Percentiles rank a stretch among this genome's conserved stretches.
Conservation (phyloP, 2,888 invertebrate species). For the Lasioglossum leucozonium region DNA sequence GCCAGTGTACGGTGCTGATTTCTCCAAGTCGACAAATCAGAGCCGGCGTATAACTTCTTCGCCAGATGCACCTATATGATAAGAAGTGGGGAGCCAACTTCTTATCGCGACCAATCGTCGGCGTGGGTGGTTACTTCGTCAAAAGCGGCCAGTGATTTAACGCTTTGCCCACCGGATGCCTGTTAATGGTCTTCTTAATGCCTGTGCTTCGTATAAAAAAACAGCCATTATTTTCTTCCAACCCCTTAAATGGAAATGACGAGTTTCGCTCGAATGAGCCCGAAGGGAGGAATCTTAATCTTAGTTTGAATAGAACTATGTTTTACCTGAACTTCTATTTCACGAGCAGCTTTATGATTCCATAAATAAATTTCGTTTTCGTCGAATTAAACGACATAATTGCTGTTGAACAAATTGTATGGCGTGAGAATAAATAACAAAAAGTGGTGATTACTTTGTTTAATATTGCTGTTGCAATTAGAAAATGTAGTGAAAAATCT, state of each 20-base stretch:
- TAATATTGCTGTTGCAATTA: too few relatives aligned
- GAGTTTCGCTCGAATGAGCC: neutral
- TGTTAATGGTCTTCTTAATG: constrained; percentile 4
- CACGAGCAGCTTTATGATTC: neutral
- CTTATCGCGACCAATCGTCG: neutral
- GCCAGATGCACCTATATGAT: neutral
- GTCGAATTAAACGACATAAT: too few relatives aligned
- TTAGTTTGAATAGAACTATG: neutral
- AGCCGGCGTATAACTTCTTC: neutral
- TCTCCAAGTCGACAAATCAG: neutral
- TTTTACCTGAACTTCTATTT: neutral
- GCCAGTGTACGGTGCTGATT: neutral
- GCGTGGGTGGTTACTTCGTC: neutral
- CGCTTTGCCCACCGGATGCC: neutral
- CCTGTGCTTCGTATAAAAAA: neutral
- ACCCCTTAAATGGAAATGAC: neutral
- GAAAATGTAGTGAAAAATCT: too few relatives aligned
- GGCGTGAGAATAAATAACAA: too few relatives aligned
- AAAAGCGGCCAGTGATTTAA: constrained; percentile 6
- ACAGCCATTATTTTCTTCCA: neutral
- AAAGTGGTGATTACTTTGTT: too few relatives aligned
- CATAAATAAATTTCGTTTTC: neutral
- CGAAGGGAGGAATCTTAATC: neutral
- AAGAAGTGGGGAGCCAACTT: neutral
- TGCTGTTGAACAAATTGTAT: too few relatives aligned